Conservation (phyloP, 2,113 vertebrate species). For the Alouatta palliata region DNA sequence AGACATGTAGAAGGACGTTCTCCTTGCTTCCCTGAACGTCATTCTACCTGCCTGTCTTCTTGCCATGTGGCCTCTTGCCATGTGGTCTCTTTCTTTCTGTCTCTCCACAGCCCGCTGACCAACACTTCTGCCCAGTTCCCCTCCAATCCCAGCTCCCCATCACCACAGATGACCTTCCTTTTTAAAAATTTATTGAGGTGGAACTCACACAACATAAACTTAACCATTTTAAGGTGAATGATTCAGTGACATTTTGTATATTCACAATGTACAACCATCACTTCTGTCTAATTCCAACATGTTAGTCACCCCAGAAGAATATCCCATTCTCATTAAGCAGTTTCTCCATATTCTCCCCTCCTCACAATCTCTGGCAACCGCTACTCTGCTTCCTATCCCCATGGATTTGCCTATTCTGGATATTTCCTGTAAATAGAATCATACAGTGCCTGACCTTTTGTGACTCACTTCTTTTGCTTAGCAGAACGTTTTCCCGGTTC, state of each 20-base stretch:
- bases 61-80: background rate
- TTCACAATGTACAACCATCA: background rate
- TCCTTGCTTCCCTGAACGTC: background rate
- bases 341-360: no score
- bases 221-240: background rate
- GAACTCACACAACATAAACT: background rate
- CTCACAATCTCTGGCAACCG: no score
- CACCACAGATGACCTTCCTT: background rate
- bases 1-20: background rate
- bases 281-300: background rate
- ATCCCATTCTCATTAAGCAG: rapidly evolving
- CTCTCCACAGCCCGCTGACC: background rate
- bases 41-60: background rate
- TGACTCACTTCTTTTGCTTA: background rate
- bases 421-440: no score
- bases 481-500: background rate
- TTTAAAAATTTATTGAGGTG: background rate
- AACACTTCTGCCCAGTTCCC: background rate
- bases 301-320: background rate
- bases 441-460: no score
- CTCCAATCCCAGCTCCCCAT: rapidly evolving
- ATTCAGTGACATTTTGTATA: background rate
- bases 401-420: no score
- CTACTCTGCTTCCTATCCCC: no score
- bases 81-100: background rate